phyloP scores from a whole-genome alignment of 2,888 invertebrate species.

The Xylota sylvarum region DNA sequence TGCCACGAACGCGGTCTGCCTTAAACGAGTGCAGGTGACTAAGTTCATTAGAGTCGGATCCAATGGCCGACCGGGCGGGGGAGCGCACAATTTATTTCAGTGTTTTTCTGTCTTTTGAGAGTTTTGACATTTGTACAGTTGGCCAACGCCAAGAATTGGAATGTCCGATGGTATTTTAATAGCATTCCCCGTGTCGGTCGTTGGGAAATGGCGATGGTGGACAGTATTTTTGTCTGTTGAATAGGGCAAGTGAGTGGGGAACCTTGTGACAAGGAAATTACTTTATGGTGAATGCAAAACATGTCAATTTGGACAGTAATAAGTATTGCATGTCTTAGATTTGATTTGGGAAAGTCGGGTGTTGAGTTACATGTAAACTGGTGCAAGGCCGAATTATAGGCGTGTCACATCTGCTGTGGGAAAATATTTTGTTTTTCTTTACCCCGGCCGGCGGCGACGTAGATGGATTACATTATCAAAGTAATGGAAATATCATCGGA shows the following conservation, averaged over 20 bases:
- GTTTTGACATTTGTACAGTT: constrained; percentile 73
- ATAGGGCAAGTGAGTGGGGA: constrained; percentile 12
- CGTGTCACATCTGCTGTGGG: background rate
- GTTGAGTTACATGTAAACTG: constrained; percentile 4
- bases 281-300: constrained; percentile 27
- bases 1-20: constrained; percentile 34
- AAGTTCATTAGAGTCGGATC: constrained; percentile 49
- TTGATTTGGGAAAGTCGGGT: constrained; percentile 1
- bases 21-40: constrained; percentile 63
- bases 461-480: constrained; percentile 11
- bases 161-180: constrained; percentile 69
- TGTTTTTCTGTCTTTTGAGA: constrained; percentile 27
- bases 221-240: constrained; percentile 5
- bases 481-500: constrained; percentile 4
- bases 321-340: constrained; percentile 13
- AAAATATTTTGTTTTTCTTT: background rate
- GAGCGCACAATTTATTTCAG: constrained; percentile 11
- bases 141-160: constrained; percentile 70
- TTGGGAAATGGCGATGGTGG: constrained; percentile 47
- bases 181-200: constrained; percentile 26
- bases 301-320: constrained; percentile 32
- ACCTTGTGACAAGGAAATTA: constrained; percentile 45
- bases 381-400: constrained; percentile 1
- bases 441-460: background rate
- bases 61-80: background rate